Base-by-base conservation (phyloP, 2,113 vertebrate genomes). In the Myotis yumanensis region DNA sequence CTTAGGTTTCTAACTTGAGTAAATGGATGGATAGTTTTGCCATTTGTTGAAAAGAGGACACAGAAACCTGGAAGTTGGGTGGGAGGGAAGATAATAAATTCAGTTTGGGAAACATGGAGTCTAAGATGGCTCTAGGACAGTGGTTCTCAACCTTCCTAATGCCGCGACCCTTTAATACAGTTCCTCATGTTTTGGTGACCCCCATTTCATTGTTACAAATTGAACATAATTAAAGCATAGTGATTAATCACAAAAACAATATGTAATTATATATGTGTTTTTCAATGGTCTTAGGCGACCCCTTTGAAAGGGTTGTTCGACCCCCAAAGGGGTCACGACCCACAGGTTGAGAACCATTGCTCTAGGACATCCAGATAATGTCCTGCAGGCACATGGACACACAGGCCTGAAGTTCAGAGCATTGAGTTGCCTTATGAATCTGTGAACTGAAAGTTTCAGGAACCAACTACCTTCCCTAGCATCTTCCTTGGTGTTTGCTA, bases 41-140 rank as follows among this genome's bases (percentile, higher is more conserved):
- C 23, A 32, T 83, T 77, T 79, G 57, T 28, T 80, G 88, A 93
- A 95, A 79, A 48, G 69, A 79, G 35, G 82, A 79, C 54, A 18
- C 35, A 66, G 48, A 79, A 64, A 79, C 22, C 17, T 40, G 9
- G 16, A 68, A 79, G 16, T 30, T 76, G 77, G 11, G 30, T 64
- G 25, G 18, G 32, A 62, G 14, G 48, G 66, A 94, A 86, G 52
- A 79, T 51, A 86, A 68, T 64, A n/a, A 81, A 86, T 79, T 77
- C 22, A 40, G 32, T 77, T 73, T 52, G 64, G 73, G 51, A 57
- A 40, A 64, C 17, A 1, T 40, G 92, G 62, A n/a, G 35, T 68
- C 17, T 46, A 51, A 59, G 54, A 35, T 90, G 64, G 46, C 64
- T 83, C 73, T 59, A 68, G 69, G 73, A 32, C n/a, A n/a, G n/a